These are phyloP conservation scores for Prunella strophiata DNA, from an alignment of 2,797 vertebrate species.

Conservation along the genomic window DNA sequence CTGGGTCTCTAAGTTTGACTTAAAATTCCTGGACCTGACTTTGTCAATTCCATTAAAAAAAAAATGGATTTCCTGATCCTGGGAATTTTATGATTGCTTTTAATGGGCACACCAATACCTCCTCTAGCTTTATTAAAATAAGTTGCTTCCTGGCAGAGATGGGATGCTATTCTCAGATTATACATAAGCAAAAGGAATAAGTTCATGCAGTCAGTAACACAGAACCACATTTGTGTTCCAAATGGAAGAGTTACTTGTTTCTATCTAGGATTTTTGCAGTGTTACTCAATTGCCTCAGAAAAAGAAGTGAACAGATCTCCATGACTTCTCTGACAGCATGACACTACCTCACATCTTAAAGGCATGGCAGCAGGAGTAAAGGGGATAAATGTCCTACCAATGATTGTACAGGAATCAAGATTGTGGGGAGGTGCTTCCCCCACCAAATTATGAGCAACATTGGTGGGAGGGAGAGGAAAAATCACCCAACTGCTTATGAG, in stretches of 20 bases:
- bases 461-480: background rate
- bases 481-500: background rate
- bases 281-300: background rate
- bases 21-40: background rate
- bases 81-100: background rate
- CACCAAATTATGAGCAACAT: background rate
- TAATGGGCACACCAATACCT: background rate
- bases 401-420: background rate
- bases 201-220: background rate
- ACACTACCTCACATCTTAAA: background rate
- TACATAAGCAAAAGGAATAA: background rate
- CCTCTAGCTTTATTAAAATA: background rate
- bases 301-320: background rate
- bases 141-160: background rate
- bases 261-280: background rate
- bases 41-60: background rate
- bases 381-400: background rate
- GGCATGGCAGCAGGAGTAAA: background rate
- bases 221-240: background rate
- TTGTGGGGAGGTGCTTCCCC: background rate
- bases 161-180: background rate
- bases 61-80: background rate
- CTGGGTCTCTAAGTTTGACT: background rate
- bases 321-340: rapidly evolving
- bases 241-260: background rate